phyloP scores from a whole-genome alignment of 2,797 vertebrate species.

The Sebastes aleutianus region DNA sequence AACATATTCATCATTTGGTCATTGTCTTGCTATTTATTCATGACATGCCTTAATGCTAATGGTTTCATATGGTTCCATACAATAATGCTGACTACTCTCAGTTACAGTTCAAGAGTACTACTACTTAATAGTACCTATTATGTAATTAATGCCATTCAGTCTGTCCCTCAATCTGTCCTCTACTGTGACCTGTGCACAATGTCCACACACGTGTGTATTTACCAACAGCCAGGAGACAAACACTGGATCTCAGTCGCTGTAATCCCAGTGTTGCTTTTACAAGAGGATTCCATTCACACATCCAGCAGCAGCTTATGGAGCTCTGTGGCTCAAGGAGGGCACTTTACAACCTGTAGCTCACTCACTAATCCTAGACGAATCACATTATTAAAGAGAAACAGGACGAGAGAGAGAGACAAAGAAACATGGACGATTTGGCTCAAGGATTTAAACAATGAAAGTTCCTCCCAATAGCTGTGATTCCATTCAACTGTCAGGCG shows the following conservation, averaged over 20 bases:
- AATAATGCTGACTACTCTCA: neutral
- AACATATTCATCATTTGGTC: neutral
- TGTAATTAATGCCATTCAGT: neutral
- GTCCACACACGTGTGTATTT: conserved; percentile 1
- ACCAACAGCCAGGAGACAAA: neutral
- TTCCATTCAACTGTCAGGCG: no score
- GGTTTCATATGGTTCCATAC: neutral
- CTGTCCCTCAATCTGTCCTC: neutral
- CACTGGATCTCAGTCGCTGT: conserved; percentile 22
- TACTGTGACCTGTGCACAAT: conserved; percentile 13
- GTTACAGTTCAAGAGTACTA: neutral
- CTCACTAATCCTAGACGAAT: conserved; percentile 5
- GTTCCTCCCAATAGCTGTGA: neutral
- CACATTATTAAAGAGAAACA: neutral
- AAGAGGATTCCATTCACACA: conserved; percentile 56
- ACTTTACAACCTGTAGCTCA: conserved; percentile 14
- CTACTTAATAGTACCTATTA: neutral
- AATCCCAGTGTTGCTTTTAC: conserved; percentile 49
- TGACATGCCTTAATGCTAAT: neutral
- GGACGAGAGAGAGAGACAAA: neutral
- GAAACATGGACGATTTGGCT: neutral
- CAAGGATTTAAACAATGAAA: neutral
- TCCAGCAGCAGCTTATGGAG: conserved; percentile 47
- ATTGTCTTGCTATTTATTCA: neutral
- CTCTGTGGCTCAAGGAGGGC: conserved; percentile 18